Evolutionary conservation across 2,797 vertebrate genomes (phyloP).

Genomic region (Takifugu rubripes): DNA sequence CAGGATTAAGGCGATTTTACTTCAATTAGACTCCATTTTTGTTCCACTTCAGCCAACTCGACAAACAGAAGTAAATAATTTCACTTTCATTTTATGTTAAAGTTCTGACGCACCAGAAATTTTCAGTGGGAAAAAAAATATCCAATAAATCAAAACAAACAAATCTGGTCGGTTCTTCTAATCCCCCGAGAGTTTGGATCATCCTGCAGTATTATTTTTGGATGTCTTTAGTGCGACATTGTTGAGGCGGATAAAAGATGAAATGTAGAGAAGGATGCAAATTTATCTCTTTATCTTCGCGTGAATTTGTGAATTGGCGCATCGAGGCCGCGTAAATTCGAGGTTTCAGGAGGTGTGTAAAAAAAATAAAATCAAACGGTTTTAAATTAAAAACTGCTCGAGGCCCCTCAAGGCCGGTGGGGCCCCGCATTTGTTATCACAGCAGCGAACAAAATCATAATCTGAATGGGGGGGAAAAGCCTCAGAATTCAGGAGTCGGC

Average conservation of each 20-base stretch:
- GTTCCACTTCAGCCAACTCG: conserved; percentile 7
- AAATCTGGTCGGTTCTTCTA: conserved; percentile 63
- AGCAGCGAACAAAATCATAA: neutral
- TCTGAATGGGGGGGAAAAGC: neutral
- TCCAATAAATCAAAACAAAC: conserved; percentile 70
- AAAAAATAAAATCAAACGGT: neutral
- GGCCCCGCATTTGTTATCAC: conserved; percentile 26
- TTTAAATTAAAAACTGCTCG: neutral
- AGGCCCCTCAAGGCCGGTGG: conserved; percentile 31
- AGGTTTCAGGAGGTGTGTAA: neutral
- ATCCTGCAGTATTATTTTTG: conserved; percentile 48
- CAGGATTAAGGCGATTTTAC: neutral
- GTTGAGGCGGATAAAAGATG: conserved; percentile 20
- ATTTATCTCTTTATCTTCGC: conserved; percentile 1
- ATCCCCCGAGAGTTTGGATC: conserved; percentile 61
- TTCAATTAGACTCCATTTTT: neutral
- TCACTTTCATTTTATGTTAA: too few relatives aligned
- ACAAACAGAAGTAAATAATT: conserved; percentile 34
- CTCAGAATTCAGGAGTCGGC: neutral
- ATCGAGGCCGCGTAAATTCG: neutral
- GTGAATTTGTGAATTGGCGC: conserved; percentile 4
- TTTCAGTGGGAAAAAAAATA: conserved; percentile 46
- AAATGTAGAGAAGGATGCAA: conserved; percentile 21
- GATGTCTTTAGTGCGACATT: conserved; percentile 34
- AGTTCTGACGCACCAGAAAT: conserved; percentile 38